phyloP scores from a whole-genome alignment of 2,113 vertebrate species.

The Triplophysa siluroides region DNA sequence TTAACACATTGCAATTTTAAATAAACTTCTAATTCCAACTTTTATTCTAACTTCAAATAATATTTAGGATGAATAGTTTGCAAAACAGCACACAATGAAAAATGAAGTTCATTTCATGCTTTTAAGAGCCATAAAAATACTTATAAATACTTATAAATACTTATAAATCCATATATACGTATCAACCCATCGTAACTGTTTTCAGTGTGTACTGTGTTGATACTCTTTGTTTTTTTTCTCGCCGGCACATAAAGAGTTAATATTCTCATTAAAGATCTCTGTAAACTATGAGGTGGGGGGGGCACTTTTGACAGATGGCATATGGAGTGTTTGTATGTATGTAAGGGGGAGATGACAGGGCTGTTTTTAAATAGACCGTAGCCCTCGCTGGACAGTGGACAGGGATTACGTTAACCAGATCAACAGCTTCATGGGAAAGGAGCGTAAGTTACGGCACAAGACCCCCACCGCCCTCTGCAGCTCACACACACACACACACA shows the following conservation, averaged over 20 bases:
- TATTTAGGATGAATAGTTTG: too few relatives aligned
- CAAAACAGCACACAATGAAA: neutral
- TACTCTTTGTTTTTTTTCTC: neutral
- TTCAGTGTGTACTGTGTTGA: neutral
- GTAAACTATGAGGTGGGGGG: conserved; percentile 10
- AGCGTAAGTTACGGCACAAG: neutral
- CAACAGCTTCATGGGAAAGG: conserved; percentile 54
- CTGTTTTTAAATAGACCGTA: conserved; percentile 58
- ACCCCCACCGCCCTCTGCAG: conserved; percentile 40
- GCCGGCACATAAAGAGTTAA: conserved; percentile 40
- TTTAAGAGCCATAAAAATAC: too few relatives aligned
- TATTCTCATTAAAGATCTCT: conserved; percentile 51
- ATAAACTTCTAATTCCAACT: too few relatives aligned
- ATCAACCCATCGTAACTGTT: neutral
- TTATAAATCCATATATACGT: too few relatives aligned
- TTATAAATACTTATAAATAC: too few relatives aligned
- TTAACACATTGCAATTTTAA: too few relatives aligned
- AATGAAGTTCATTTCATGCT: too few relatives aligned
- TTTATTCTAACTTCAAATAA: too few relatives aligned
- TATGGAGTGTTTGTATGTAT: conserved; percentile 50
- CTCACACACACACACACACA: neutral
- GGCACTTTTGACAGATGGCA: conserved; percentile 63
- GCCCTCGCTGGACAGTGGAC: conserved; percentile 46
- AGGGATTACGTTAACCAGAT: conserved; percentile 62
- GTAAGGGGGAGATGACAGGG: conserved; percentile 35